Base-by-base conservation (phyloP, 2,113 vertebrate genomes). In the Periophthalmodon schlosseri region DNA sequence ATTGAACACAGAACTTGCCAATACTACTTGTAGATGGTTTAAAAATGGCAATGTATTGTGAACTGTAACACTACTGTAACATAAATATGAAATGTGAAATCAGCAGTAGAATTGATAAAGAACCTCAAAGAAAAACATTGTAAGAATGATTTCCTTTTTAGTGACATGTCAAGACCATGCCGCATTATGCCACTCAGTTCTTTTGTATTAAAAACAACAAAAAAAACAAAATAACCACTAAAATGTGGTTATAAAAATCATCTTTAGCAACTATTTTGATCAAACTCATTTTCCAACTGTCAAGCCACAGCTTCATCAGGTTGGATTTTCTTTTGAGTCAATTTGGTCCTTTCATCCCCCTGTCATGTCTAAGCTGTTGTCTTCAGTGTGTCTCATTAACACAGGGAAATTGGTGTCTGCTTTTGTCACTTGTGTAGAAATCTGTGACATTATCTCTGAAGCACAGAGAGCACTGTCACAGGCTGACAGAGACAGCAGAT, bases 371-470 rank as follows among this genome's bases (percentile, higher is more conserved):
- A 78, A 76, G 44, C 21, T 39, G 46, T 78, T 87, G 69, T 67
- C 74, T 66, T 73, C 72, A 64, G 70, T 77, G 70, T 78, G 81
- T 79, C 84, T 90, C 77, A 85, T 89, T 87, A 87, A 80, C 76
- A 72, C 74, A 73, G 69, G 81, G 50, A 75, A 28, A 23, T 50
- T 69, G 56, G 63, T 60, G 46, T 81, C 65, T 75, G 63, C 28
- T 85, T 78, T 58, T 69, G 36, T 70, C 75, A 5, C 20, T 46
- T 80, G 65, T 78, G 76, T 33, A 65, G 57, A 76, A 79, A 70
- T 13, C 47, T n/a, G 66, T 84, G 87, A 86, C 84, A 84, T 84
- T 82, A 84, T 88, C 79, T 69, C 64, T 34, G 68, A 77, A 75
- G 58, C 84, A 75, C 70, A 9, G 64, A 1, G 72, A 86, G 75